These are phyloP conservation scores for Chrysochloris asiatica DNA, from an alignment of 2,113 vertebrate genomes.

Conservation along the genomic window DNA sequence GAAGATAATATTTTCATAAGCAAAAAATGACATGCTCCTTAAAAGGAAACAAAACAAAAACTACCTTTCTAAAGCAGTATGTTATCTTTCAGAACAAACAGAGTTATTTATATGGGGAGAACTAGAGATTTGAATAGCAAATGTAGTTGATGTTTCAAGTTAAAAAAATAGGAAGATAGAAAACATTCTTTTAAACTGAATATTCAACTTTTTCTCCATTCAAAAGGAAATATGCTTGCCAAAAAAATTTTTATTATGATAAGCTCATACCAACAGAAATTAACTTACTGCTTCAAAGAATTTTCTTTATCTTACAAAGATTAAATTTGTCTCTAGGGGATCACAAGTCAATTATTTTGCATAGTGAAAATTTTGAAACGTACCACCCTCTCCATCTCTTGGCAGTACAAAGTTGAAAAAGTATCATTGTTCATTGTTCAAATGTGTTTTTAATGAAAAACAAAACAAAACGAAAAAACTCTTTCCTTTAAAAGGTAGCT, in stretches of 20 bases:
- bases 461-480: background rate
- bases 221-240: background rate
- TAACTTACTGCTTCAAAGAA: background rate
- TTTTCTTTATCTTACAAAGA: slow-evolving; percentile 9
- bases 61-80: background rate
- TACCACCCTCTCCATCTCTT: background rate
- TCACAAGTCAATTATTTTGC: background rate
- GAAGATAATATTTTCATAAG: slow-evolving; percentile 13
- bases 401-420: background rate
- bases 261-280: slow-evolving; percentile 24
- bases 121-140: slow-evolving; percentile 21
- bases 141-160: background rate
- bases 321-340: background rate
- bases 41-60: background rate
- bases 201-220: background rate
- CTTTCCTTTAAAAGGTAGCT: background rate
- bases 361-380: background rate
- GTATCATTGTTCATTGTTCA: background rate
- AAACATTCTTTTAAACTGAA: background rate
- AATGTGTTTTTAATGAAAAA: background rate
- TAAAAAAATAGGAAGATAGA: background rate
- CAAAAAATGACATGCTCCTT: background rate
- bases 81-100: slow-evolving; percentile 28
- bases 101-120: background rate
- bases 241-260: slow-evolving; percentile 22